A percentile compares a stretch with the other conserved stretches of the same genome.
phyloP scores from a whole-genome alignment of 2,797 vertebrate genomes.

The Aselliscus stoliczkanus region DNA sequence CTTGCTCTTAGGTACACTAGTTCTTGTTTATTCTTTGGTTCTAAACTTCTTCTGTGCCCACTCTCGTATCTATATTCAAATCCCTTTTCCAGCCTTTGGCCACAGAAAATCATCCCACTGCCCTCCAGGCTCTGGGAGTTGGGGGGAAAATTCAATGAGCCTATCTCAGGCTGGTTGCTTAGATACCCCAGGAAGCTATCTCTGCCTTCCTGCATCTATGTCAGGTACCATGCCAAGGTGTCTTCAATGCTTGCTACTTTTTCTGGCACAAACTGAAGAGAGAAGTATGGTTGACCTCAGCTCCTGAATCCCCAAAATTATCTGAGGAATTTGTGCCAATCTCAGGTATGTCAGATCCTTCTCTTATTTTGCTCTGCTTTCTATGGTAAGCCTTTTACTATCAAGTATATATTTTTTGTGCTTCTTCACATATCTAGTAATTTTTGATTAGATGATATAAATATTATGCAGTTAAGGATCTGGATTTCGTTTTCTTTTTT shows the following conservation, averaged over 20 bases:
- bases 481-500: neutral
- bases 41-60: neutral
- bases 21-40: neutral
- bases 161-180: neutral
- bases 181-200: no score
- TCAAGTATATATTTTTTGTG: neutral
- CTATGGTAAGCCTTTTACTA: neutral
- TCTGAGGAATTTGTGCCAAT: neutral
- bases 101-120: neutral
- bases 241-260: neutral
- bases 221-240: neutral
- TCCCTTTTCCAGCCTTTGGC: neutral
- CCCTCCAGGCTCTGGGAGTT: neutral
- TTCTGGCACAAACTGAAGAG: neutral
- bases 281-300: neutral
- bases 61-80: neutral
- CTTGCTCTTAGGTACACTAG: neutral
- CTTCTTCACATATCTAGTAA: neutral
- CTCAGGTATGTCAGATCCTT: neutral
- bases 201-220: neutral
- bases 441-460: neutral
- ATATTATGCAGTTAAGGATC: neutral
- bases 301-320: neutral
- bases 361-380: neutral
- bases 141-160: neutral